These are phyloP conservation scores for Terrapene triunguis DNA, from an alignment of 2,113 vertebrate genomes.

Conservation along the genomic window DNA sequence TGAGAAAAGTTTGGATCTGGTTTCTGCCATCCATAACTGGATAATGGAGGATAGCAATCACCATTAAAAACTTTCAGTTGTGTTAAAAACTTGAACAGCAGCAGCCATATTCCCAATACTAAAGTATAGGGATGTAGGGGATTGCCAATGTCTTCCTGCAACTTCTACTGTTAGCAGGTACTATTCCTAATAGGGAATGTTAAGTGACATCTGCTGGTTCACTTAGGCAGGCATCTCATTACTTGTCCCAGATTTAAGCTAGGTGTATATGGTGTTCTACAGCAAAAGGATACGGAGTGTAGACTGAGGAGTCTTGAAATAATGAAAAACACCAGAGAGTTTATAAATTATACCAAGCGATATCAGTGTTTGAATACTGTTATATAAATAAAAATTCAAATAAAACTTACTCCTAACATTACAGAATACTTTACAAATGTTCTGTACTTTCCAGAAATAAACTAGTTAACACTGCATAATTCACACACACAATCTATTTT, in stretches of 20 bases:
- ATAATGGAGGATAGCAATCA: background rate
- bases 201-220: conserved; percentile 26
- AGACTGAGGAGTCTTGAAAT: background rate
- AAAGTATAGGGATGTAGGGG: background rate
- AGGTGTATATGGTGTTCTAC: background rate
- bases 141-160: background rate
- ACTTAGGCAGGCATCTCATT: background rate
- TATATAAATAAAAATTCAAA: background rate
- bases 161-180: background rate
- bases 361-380: background rate
- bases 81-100: conserved; percentile 2
- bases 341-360: background rate
- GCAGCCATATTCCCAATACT: background rate
- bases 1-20: background rate
- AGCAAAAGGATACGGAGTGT: background rate
- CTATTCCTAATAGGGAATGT: conserved; percentile 25
- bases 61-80: background rate
- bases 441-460: conserved; percentile 33
- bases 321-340: background rate
- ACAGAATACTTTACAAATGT: background rate
- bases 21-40: background rate
- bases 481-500: background rate
- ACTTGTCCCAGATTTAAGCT: background rate
- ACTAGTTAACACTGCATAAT: conserved; percentile 15
- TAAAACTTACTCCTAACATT: background rate